phyloP scores from a whole-genome alignment of 2,888 invertebrate species.

The Aproaerema taeniolella region DNA sequence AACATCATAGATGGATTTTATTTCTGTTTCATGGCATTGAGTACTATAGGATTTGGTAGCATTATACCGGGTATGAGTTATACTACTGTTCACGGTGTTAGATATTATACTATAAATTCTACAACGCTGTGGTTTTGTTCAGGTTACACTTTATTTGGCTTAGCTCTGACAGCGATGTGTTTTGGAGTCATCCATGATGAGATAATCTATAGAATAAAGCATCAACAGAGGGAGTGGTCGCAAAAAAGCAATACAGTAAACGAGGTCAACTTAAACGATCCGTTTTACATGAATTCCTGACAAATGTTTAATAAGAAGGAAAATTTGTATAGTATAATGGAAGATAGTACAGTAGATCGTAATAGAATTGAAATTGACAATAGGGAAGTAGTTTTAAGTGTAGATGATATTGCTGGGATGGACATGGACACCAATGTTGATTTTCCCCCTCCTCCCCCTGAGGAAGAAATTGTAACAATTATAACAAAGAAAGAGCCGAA shows the following conservation, averaged over 20 bases:
- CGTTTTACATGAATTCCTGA: constrained; percentile 84
- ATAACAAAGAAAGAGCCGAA: constrained; percentile 72
- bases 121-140: constrained; percentile 93
- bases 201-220: constrained; percentile 88
- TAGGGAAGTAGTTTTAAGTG: constrained; percentile 68
- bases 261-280: constrained; percentile 79
- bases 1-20: constrained; percentile 92
- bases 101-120: constrained; percentile 78
- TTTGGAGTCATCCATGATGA: constrained; percentile 94
- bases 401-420: constrained; percentile 65
- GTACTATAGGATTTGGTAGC: constrained; percentile 94
- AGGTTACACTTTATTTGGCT: constrained; percentile 89
- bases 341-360: constrained; percentile 65
- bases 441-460: constrained; percentile 60
- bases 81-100: constrained; percentile 69
- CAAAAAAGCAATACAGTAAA: constrained; percentile 81
- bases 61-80: constrained; percentile 85
- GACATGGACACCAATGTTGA: constrained; percentile 40
- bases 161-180: constrained; percentile 93
- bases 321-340: constrained; percentile 78
- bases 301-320: constrained; percentile 80
- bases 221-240: constrained; percentile 80
- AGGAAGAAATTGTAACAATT: constrained; percentile 71
- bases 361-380: constrained; percentile 68
- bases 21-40: constrained; percentile 97